phyloP scores from a whole-genome alignment of 2,113 vertebrate genomes.

The Prunella himalayana region DNA sequence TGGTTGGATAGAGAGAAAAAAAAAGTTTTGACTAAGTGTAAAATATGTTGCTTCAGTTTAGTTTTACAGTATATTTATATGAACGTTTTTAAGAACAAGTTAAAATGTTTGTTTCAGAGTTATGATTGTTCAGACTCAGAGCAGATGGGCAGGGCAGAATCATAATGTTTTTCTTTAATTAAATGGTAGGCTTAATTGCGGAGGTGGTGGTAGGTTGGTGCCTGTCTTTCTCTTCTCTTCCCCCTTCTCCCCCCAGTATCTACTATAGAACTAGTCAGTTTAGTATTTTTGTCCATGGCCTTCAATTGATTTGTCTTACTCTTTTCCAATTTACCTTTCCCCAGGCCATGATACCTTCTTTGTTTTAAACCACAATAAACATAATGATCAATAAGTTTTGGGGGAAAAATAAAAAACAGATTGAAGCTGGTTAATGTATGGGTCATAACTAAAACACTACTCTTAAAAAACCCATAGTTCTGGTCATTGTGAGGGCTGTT shows the following conservation, averaged over 20 bases:
- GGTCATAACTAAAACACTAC: background rate
- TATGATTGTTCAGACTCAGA: constrained; percentile 85
- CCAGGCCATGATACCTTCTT: background rate
- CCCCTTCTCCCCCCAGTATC: background rate
- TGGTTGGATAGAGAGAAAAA: background rate
- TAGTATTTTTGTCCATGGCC: background rate
- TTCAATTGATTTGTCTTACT: background rate
- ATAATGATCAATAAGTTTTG: background rate
- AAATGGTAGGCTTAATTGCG: constrained; percentile 68
- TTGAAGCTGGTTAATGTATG: background rate
- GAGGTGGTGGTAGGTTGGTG: constrained; percentile 83
- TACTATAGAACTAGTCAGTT: background rate
- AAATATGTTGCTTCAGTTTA: constrained; percentile 54
- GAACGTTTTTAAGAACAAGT: constrained; percentile 66
- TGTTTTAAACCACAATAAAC: background rate
- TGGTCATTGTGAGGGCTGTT: background rate
- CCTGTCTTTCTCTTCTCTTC: constrained; percentile 65
- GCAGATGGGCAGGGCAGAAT: constrained; percentile 88
- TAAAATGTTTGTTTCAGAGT: constrained; percentile 77
- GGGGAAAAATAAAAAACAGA: accelerated
- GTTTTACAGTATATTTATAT: constrained; percentile 55
- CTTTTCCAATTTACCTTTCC: background rate
- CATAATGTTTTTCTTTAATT: constrained; percentile 27
- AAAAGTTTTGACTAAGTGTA: constrained; percentile 1
- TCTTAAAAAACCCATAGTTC: background rate